Evolutionary conservation across 2,888 invertebrate genomes (phyloP).

Genomic region (Volucella zonaria): DNA sequence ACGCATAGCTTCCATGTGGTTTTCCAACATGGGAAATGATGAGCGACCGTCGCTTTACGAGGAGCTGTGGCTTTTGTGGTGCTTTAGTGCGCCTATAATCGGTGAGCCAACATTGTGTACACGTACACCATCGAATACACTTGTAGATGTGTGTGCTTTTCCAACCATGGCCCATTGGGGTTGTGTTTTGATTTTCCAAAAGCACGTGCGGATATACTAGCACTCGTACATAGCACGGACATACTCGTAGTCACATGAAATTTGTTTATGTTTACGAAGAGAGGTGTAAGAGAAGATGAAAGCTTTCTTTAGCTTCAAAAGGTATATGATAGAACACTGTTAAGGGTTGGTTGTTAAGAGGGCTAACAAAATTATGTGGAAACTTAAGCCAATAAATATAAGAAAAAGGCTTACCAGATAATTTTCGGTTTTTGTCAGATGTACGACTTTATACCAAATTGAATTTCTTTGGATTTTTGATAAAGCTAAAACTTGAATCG

Average conservation of each 20-base stretch:
- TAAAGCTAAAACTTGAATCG: no score
- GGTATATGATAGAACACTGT: neutral
- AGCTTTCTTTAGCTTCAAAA: conserved; percentile 29
- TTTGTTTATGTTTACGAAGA: conserved; percentile 54
- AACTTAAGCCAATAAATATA: no score
- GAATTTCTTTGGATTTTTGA: no score
- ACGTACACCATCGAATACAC: conserved; percentile 29
- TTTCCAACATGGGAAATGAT: conserved; percentile 67
- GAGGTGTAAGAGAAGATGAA: conserved; percentile 6
- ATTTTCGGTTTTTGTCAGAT: no score
- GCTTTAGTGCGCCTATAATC: conserved; percentile 14
- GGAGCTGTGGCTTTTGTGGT: conserved; percentile 30
- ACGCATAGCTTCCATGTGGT: conserved; percentile 45
- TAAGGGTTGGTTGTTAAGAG: conserved; percentile 1
- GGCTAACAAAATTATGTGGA: neutral
- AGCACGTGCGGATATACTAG: conserved; percentile 55
- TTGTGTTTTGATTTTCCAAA: conserved; percentile 53
- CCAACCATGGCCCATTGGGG: conserved; percentile 45
- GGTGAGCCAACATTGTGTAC: conserved; percentile 24
- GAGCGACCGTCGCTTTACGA: neutral
- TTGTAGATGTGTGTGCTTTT: conserved; percentile 38
- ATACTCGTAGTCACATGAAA: conserved; percentile 5
- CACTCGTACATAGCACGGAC: neutral
- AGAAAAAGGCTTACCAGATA: no score
- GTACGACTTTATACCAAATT: no score